Percentiles rank a stretch among this genome's conserved stretches.
phyloP scores from a whole-genome alignment of 2,113 vertebrate genomes.

The Catagonus wagneri region DNA sequence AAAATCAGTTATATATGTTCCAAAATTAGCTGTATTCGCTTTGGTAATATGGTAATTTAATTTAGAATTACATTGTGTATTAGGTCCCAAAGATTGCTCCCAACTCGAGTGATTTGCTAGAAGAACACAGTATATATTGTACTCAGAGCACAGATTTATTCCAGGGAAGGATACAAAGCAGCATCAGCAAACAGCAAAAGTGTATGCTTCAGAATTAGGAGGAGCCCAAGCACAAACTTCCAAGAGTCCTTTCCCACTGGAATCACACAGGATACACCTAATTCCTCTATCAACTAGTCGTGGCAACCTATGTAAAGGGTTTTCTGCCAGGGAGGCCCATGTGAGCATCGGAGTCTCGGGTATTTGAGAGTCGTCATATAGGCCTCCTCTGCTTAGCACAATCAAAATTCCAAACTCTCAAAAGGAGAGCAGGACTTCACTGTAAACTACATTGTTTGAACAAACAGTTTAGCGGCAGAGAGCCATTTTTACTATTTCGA shows the following conservation, averaged over 20 bases:
- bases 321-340: not conserved
- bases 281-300: not conserved
- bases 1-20: conserved; percentile 46
- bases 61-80: conserved; percentile 41
- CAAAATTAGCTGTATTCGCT: conserved; percentile 51
- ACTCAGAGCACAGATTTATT: conserved; percentile 1
- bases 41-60: conserved; percentile 57
- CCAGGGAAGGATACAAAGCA: not conserved
- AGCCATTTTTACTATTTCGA: not conserved
- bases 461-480: not conserved
- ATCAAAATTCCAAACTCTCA: not conserved
- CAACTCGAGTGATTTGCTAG: not conserved
- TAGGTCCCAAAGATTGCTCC: not conserved
- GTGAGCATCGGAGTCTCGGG: not conserved
- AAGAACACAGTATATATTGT: not conserved
- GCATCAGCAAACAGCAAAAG: not conserved
- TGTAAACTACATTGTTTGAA: not conserved
- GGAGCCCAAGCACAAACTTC: not conserved
- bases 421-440: not conserved
- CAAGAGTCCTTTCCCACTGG: not conserved
- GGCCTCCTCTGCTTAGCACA: not conserved
- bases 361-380: not conserved
- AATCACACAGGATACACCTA: not conserved
- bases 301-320: not conserved
- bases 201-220: not conserved